These are phyloP conservation scores for Apamea monoglypha DNA, from an alignment of 2,888 invertebrate genomes.

Conservation along the genomic window DNA sequence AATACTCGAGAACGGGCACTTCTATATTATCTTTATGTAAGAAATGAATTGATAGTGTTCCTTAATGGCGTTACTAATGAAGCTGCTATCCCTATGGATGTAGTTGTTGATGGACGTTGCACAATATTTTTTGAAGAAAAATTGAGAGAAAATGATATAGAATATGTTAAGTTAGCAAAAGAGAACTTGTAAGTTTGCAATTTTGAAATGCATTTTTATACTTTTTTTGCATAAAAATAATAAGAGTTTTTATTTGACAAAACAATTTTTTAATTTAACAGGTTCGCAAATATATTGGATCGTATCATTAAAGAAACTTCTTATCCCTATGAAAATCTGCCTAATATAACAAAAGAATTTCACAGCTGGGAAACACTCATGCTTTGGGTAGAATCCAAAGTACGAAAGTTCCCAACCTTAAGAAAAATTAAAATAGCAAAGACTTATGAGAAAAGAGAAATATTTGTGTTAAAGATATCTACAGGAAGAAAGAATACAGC, in stretches of 20 bases:
- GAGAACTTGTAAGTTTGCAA: slow-evolving; percentile 67
- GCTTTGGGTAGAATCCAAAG: slow-evolving; percentile 70
- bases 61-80: slow-evolving; percentile 83
- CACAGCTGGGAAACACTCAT: slow-evolving; percentile 70
- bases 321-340: not conserved
- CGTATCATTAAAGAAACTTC: not conserved
- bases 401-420: slow-evolving; percentile 66
- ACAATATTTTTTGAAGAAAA: slow-evolving; percentile 72
- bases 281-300: slow-evolving; percentile 1
- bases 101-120: slow-evolving; percentile 73
- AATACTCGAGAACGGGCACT: slow-evolving; percentile 77
- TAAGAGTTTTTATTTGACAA: too few species aligned
- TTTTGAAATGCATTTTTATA: not conserved
- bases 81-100: slow-evolving; percentile 81
- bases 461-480: slow-evolving; percentile 78
- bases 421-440: slow-evolving; percentile 75
- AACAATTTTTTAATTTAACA: slow-evolving; percentile 28
- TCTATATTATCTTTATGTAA: slow-evolving; percentile 74
- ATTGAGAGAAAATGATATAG: slow-evolving; percentile 75
- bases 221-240: not conserved
- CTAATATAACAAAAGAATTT: slow-evolving; percentile 64
- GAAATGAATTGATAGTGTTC: slow-evolving; percentile 72
- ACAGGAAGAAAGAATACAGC: slow-evolving; percentile 69
- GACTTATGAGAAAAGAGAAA: slow-evolving; percentile 78
- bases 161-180: slow-evolving; percentile 68